Conservation (phyloP, 2,113 vertebrate genomes). For the Pristiophorus japonicus region DNA sequence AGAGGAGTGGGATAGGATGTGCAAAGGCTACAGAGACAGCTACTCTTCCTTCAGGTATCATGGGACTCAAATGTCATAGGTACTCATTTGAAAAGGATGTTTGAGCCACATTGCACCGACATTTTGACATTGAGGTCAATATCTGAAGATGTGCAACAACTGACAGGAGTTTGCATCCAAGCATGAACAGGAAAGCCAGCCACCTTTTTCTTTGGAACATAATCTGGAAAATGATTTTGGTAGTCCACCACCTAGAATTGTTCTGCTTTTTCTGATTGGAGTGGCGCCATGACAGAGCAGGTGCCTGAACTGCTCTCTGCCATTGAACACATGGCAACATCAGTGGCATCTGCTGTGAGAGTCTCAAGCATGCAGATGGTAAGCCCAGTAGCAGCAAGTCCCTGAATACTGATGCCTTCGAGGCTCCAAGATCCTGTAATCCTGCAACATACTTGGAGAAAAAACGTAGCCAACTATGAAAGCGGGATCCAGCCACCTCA, state of each 20-base stretch:
- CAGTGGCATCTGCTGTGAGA: slow-evolving; percentile 30
- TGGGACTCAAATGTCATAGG: background rate
- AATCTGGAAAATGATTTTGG: background rate
- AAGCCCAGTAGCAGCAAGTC: slow-evolving; percentile 1
- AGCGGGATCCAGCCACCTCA: background rate
- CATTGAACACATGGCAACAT: slow-evolving; percentile 22
- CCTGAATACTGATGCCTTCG: slow-evolving; percentile 22
- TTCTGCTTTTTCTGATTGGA: background rate
- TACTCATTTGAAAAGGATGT: background rate
- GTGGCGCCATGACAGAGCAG: background rate
- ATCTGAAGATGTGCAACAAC: background rate
- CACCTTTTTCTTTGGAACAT: background rate
- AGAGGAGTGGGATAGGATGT: background rate
- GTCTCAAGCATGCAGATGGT: slow-evolving; percentile 14
- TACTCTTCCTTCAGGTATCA: background rate
- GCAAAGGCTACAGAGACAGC: background rate
- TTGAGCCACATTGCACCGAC: background rate
- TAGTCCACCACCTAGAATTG: background rate
- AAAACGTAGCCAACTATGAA: background rate
- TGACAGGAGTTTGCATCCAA: background rate
- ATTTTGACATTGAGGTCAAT: background rate
- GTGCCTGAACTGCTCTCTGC: background rate
- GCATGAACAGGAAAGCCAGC: background rate
- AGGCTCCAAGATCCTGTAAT: slow-evolving; percentile 22
- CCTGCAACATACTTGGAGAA: slow-evolving; percentile 1